Percentiles rank a stretch among this genome's conserved stretches.
Evolutionary conservation across 2,888 invertebrate genomes (phyloP).

Genomic region (Temnothorax ravouxi): DNA sequence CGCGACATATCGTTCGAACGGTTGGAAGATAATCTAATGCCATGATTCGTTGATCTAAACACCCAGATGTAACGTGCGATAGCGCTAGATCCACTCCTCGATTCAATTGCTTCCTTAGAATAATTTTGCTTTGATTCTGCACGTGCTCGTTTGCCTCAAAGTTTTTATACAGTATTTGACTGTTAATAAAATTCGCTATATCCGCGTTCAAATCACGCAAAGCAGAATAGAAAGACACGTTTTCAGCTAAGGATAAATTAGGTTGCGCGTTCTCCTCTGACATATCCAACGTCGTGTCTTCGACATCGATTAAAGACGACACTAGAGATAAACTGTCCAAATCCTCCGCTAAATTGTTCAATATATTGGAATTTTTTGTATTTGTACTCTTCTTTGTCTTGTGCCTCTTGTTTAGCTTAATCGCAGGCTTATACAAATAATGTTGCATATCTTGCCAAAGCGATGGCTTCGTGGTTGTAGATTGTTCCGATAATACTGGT

Average conservation of each 20-base stretch:
- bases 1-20: constrained; percentile 90
- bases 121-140: constrained; percentile 51
- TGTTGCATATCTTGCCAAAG: constrained; percentile 79
- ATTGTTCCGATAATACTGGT: constrained; percentile 58
- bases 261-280: constrained; percentile 81
- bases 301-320: constrained; percentile 76
- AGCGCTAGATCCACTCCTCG: constrained; percentile 84
- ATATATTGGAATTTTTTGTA: constrained; percentile 42
- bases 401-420: constrained; percentile 75
- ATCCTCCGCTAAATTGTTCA: constrained; percentile 74
- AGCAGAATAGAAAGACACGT: constrained; percentile 77
- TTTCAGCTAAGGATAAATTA: constrained; percentile 85
- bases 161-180: constrained; percentile 46
- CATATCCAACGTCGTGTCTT: constrained; percentile 82
- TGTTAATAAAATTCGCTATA: constrained; percentile 75
- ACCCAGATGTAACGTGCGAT: constrained; percentile 87
- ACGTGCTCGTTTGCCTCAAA: constrained; percentile 59
- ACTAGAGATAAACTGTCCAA: constrained; percentile 80
- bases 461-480: constrained; percentile 67
- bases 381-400: constrained; percentile 64
- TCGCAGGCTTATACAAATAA: constrained; percentile 80
- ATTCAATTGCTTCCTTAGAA: constrained; percentile 76
- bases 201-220: constrained; percentile 79
- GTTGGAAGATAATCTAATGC: constrained; percentile 91
- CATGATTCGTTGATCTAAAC: constrained; percentile 88